Evolutionary conservation across 2,797 vertebrate genomes (phyloP).

Genomic region (Dicrostonyx torquatus): DNA sequence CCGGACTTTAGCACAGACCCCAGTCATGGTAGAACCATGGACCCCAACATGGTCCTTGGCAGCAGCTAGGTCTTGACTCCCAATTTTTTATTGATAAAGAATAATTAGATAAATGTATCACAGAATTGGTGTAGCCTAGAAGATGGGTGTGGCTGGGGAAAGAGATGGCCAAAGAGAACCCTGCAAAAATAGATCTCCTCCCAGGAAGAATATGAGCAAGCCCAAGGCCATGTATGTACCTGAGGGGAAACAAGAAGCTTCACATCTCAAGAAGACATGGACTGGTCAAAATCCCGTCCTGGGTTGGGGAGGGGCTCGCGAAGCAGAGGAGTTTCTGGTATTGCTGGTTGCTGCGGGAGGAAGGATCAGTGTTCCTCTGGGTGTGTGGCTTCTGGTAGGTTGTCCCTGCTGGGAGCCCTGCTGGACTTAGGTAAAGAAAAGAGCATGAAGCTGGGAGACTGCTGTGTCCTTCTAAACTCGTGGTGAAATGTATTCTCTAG

Average conservation of each 20-base stretch:
- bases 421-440: background rate
- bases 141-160: background rate
- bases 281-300: background rate
- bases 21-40: too few species aligned
- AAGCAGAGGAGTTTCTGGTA: background rate
- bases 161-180: background rate
- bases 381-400: background rate
- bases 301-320: background rate
- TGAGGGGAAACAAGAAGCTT: background rate
- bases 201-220: too few species aligned
- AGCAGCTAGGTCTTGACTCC: too few species aligned
- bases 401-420: background rate
- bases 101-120: too few species aligned
- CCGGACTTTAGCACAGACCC: too few species aligned
- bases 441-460: background rate
- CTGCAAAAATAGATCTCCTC: background rate
- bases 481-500: background rate
- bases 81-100: too few species aligned
- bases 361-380: background rate
- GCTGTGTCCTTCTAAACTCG: background rate
- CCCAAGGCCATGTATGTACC: background rate
- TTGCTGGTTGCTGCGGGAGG: background rate
- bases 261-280: background rate
- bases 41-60: too few species aligned
- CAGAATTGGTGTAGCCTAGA: background rate